Base-by-base conservation (phyloP, 2,888 invertebrate genomes). In the Habroteleia sp. region DNA sequence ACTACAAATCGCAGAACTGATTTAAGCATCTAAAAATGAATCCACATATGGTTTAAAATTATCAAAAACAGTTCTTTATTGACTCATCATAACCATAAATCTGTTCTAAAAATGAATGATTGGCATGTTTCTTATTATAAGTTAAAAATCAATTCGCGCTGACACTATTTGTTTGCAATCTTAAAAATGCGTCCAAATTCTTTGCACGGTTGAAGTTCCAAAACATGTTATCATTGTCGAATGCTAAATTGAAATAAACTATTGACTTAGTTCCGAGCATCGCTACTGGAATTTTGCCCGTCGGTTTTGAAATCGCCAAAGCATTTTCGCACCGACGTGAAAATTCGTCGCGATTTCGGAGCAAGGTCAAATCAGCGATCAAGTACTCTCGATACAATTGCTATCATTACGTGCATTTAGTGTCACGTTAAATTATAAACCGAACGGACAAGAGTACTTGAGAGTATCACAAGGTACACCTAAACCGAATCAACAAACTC, bases 401-500 rank as follows among this genome's bases (percentile, higher is more conserved):
- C 44, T 31, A 10, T 14, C 10, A 7, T 27, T 6, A 27, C 5
- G 71, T 79, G 79, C 23, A 5, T 27, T 50, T 39, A 58, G 72
- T 75, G 73, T 33, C 54, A 65, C 75, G 71, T 42, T 39, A 60
- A 66, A 77, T 77, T 27, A 54, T 60, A 73, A 69, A 66, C 56
- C 71, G 73, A 77, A 73, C 68, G 80, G 79, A 71, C 80, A 80
- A 83, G 79, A 80, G 81, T 77, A 77, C 81, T 78, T 78, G 80
- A 77, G n/a, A n/a, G 78, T 84, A 86, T 86, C 84, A 84, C 85
- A 85, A 80, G 79, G 82, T 74, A 76, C 80, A 81, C 78, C 78
- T 80, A 82, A 78, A 79, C 81, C 82, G 79, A 79, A 80, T 79
- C 77, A 65, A 81, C 77, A 89, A 84, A 90, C 90, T 92, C 92